phyloP scores from a whole-genome alignment of 2,113 vertebrate species.

The Ranitomeya imitator region DNA sequence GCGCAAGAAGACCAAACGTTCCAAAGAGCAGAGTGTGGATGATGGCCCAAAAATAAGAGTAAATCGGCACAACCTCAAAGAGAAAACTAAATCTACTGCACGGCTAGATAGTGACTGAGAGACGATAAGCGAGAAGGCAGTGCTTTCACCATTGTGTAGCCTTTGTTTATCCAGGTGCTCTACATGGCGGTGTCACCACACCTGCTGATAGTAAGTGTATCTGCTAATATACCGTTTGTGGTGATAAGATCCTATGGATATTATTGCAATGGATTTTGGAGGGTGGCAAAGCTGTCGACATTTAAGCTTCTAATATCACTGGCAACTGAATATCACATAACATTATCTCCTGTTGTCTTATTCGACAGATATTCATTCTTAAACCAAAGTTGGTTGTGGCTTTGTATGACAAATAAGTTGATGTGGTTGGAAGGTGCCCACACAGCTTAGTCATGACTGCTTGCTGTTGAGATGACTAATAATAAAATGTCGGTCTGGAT shows the following conservation, averaged over 20 bases:
- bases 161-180: neutral
- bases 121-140: neutral
- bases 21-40: slow-evolving; percentile 69
- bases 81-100: slow-evolving; percentile 54
- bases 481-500: too few relatives aligned
- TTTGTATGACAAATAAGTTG: too few relatives aligned
- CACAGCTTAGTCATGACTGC: too few relatives aligned
- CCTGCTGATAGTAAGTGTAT: too few relatives aligned
- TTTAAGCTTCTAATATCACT: too few relatives aligned
- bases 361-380: too few relatives aligned
- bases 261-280: neutral
- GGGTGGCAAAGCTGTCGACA: too few relatives aligned
- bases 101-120: neutral
- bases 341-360: too few relatives aligned
- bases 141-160: neutral
- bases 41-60: slow-evolving; percentile 64
- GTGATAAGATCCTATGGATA: neutral
- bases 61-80: slow-evolving; percentile 70
- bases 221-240: neutral
- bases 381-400: too few relatives aligned
- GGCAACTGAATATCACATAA: too few relatives aligned
- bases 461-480: too few relatives aligned
- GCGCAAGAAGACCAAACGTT: slow-evolving; percentile 78
- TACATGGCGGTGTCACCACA: neutral
- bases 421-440: too few relatives aligned